These are phyloP conservation scores for Galagoides demidoff DNA, from an alignment of 2,797 vertebrate genomes.

Conservation along the genomic window DNA sequence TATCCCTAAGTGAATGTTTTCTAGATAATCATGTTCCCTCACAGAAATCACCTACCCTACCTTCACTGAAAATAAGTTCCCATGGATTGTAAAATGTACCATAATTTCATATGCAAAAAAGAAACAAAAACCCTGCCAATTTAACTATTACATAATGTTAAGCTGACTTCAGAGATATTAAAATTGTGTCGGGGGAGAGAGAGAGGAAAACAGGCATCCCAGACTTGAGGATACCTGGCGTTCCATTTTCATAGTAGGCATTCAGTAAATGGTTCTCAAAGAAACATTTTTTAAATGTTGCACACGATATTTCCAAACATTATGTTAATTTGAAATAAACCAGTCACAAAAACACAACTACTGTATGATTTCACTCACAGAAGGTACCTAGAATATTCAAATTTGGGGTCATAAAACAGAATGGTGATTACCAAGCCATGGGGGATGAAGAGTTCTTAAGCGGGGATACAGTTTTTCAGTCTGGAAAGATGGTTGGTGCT, in stretches of 20 bases:
- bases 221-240: not conserved
- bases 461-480: not conserved
- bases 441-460: not conserved
- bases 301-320: not conserved
- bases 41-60: constrained; percentile 29
- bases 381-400: not conserved
- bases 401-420: not conserved
- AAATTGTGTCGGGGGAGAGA: not conserved
- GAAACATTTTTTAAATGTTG: not conserved
- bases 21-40: constrained; percentile 70
- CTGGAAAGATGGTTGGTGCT: not conserved
- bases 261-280: not conserved
- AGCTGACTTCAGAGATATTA: not conserved
- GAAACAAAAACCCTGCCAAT: not conserved
- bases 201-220: not conserved
- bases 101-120: not conserved
- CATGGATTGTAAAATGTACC: not conserved
- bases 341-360: not conserved
- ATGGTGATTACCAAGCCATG: not conserved
- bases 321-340: constrained; percentile 3
- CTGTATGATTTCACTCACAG: not conserved
- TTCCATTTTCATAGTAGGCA: not conserved
- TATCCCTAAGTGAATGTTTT: constrained; percentile 61
- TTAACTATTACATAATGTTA: not conserved
- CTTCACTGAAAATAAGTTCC: not conserved